Evolutionary conservation across 2,113 vertebrate genomes (phyloP).

Genomic region (Carlito syrichta): DNA sequence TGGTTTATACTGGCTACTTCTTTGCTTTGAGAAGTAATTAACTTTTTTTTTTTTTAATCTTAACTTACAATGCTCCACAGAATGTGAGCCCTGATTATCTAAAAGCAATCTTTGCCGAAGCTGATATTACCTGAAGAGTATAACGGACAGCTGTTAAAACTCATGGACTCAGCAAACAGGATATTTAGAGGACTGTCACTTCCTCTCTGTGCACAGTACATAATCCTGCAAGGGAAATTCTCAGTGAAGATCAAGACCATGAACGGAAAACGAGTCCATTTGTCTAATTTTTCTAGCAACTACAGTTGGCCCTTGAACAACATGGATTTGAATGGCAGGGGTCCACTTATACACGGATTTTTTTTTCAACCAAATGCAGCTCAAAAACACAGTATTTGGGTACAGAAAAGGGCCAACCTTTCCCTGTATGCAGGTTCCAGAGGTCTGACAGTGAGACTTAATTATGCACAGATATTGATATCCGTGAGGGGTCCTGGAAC

Average conservation of each 20-base stretch:
- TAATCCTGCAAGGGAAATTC: neutral
- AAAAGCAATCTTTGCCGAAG: neutral
- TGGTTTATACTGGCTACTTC: neutral
- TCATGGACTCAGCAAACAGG: neutral
- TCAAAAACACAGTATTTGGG: neutral
- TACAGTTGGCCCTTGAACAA: neutral
- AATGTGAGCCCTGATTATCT: neutral
- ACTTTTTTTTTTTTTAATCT: slow-evolving; percentile 25
- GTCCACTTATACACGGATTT: neutral
- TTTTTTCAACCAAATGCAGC: neutral
- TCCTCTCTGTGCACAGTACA: neutral
- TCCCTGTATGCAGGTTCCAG: neutral
- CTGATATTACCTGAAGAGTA: neutral
- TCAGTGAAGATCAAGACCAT: neutral
- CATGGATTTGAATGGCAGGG: neutral
- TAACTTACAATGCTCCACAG: neutral
- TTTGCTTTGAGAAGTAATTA: slow-evolving; percentile 34
- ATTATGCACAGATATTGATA: neutral
- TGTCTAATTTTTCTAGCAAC: neutral
- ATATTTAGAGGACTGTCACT: neutral
- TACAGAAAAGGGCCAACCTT: neutral
- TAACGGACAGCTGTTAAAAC: neutral
- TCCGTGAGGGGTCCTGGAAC: neutral
- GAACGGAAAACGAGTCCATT: neutral
- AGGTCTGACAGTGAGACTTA: neutral